Percentiles rank a stretch among this genome's conserved stretches.
Evolutionary conservation across 2,113 vertebrate species (phyloP).

Genomic region (Tragelaphus buxtoni): DNA sequence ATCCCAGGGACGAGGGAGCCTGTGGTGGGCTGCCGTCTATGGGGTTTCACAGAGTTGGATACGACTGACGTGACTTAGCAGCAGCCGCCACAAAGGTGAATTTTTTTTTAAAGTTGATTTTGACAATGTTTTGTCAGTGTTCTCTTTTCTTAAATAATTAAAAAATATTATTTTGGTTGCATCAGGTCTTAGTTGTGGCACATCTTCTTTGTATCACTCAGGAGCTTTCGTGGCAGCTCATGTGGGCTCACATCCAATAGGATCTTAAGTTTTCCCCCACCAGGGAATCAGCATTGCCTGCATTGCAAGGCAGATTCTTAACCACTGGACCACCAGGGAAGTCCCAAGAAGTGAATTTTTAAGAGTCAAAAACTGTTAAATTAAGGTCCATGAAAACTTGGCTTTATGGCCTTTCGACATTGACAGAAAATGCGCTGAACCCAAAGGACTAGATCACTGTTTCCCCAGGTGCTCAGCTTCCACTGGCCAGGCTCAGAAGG

Average conservation of each 20-base stretch:
- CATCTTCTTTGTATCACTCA: not conserved
- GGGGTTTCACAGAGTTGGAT: too few relatives aligned
- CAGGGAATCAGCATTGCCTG: not conserved
- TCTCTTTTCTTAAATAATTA: not conserved
- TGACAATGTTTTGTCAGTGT: not conserved
- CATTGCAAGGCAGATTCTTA: not conserved
- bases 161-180: not conserved
- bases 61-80: too few relatives aligned
- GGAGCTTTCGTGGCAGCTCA: not conserved
- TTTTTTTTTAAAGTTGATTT: not conserved
- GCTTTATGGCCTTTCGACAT: not conserved
- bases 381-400: not conserved
- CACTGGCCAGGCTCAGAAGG: not conserved
- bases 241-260: not conserved
- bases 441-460: not conserved
- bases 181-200: not conserved
- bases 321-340: not conserved
- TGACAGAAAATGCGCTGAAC: not conserved
- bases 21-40: too few relatives aligned
- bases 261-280: not conserved
- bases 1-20: too few relatives aligned
- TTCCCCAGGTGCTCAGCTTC: not conserved
- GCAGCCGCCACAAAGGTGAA: not conserved
- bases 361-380: not conserved
- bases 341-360: not conserved